Base-by-base conservation (phyloP, 2,888 invertebrate species). In the Plebejus anna region DNA sequence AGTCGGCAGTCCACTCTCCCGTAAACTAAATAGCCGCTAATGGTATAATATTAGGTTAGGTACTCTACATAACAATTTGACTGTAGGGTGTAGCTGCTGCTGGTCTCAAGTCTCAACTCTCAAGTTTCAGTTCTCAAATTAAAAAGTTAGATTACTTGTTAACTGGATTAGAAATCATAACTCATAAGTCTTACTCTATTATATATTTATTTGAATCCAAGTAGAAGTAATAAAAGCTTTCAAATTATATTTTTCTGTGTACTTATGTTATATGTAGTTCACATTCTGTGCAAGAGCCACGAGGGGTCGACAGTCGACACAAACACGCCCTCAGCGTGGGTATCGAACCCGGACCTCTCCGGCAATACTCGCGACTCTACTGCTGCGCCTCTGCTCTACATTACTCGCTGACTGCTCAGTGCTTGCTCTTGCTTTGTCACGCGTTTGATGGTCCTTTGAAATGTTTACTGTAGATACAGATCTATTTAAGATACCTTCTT, bases 311-410 rank as follows among this genome's bases (percentile, higher is more conserved):
- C 7, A 13, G 51, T 61, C 61, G 61, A 61, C 61, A 61, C 61
- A 28, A 61, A 61, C 61, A 22, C 61, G 61, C 28, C 28, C 61
- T 28, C 61, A 9, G 61, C 61, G 59, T 66, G 66, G 66, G 66
- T 66, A 66, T 66, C 66, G 32, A 66, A 66, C 66, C 32, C 66
- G 66, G 66, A 66, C 66, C 66, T 32, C 66, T 66, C 66, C 13
- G 13, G 32, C 66, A 13, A 66, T 32, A 66, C 66, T 66, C 66
- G 66, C 66, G 66, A 66, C 66, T 32, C 66, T 61, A 61, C 22
- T 22, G 22, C 61, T 11, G 28, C n/a, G 61, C 61, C 28, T 2
- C 32, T 32, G 13, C 32, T 11, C 66, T 32, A 32, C 13, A 66
- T 32, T 22, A 13, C 9, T 11, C 66, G 28, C 32, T 59, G 22